Evolutionary conservation across 2,113 vertebrate species (phyloP), one percentile per base, ranked within the genome.

Genomic region (Corythoichthys haematopterus): DNA sequence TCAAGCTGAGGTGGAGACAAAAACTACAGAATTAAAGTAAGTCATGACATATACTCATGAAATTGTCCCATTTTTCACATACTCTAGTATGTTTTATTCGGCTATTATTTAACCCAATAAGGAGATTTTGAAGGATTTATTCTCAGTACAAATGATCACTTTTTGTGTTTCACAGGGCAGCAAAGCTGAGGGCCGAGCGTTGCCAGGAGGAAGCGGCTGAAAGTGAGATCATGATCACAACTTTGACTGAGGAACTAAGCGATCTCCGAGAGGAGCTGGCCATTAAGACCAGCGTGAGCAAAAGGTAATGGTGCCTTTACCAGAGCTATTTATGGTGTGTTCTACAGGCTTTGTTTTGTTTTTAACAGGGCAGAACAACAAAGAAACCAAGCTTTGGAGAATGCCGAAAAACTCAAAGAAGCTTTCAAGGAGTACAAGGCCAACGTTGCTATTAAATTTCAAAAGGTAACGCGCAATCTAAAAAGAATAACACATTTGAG

Each of bases 341-440:
- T 55, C 3, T 14, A 36, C 12, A 3, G 35, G 16, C 37, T 53
- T 46, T 66, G 16, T 53, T 28, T 43, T 2, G 40, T 88, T 81
- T 74, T 3, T 84, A 78, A 70, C 78, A 98, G 97, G 85, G 91
- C 92, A 15, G 95, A 97, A 73, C 92, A 92, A 69, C 95, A 98
- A 85, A 94, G 95, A 84, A 96, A 98, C 80, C 93, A 95, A 84
- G 96, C 94, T 3, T 89, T 97, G 1, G 80, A 86, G 80, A 96
- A 96, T 65, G 91, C 90, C 36, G 94, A 97, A 76, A 91, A 93
- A 64, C 86, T 98, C 64, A 93, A 92, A 52, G 93, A 89, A 72
- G 89, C 94, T 68, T 96, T 97, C 60, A 92, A 91, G 78, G 92
- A 94, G 45, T 94, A 94, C 84, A 96, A 93, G 81, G 85, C 87